phyloP scores from a whole-genome alignment of 2,888 invertebrate species.

The Cerceris rybyensis region DNA sequence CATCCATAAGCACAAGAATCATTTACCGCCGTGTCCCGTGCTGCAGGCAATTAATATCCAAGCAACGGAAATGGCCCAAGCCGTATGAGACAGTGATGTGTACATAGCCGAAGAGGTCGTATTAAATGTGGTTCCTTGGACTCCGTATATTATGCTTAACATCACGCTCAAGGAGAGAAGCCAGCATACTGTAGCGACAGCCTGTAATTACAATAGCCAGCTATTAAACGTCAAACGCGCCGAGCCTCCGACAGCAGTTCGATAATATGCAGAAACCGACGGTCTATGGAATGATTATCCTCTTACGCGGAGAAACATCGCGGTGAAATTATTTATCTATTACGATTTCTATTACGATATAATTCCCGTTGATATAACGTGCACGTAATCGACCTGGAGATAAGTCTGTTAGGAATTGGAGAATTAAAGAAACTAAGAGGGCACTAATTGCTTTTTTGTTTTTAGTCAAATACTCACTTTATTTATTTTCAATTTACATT shows the following conservation, averaged over 20 bases:
- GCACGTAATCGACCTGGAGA: not conserved
- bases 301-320: not conserved
- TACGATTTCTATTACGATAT: slow-evolving; percentile 2
- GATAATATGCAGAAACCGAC: too few species aligned
- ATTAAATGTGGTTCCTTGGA: slow-evolving; percentile 73
- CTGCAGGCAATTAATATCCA: slow-evolving; percentile 82
- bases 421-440: too few species aligned
- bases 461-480: slow-evolving; percentile 62
- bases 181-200: slow-evolving; percentile 72
- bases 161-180: slow-evolving; percentile 69
- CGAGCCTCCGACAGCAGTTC: not conserved
- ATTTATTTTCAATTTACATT: slow-evolving; percentile 71
- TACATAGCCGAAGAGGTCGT: slow-evolving; percentile 77
- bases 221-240: not conserved
- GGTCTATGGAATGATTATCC: not conserved
- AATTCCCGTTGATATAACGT: not conserved
- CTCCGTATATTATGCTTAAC: slow-evolving; percentile 76
- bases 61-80: slow-evolving; percentile 81
- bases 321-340: slow-evolving; percentile 11
- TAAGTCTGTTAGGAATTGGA: too few species aligned
- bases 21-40: slow-evolving; percentile 81
- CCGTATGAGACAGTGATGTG: slow-evolving; percentile 81
- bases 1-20: not conserved
- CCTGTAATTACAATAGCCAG: slow-evolving; percentile 54
- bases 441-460: not conserved